Conservation (phyloP, 2,797 vertebrate genomes). For the Phylloscopus collybita region DNA sequence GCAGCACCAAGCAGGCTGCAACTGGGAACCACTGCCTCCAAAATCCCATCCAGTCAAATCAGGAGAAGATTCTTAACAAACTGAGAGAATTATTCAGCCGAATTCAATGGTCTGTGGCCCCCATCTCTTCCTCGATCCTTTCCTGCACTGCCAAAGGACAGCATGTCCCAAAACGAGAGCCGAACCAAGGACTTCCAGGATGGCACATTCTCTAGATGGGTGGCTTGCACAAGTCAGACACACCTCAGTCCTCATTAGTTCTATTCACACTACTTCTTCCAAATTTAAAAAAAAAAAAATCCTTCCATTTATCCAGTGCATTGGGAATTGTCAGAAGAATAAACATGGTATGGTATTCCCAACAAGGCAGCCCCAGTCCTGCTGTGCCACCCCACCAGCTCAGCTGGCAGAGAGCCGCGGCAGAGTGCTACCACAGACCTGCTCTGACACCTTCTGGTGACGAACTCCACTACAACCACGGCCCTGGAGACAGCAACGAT, state of each 20-base stretch:
- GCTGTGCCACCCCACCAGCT: not conserved
- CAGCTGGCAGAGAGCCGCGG: not conserved
- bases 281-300: not conserved
- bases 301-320: not conserved
- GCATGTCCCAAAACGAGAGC: not conserved
- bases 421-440: not conserved
- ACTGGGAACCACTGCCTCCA: not conserved
- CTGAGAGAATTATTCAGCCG: not conserved
- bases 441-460: constrained; percentile 70
- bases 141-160: not conserved
- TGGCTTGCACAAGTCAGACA: not conserved
- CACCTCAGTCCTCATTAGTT: not conserved
- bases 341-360: constrained; percentile 6
- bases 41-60: not conserved
- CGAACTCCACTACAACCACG: not conserved
- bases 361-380: not conserved
- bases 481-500: not conserved
- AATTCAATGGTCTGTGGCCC: not conserved
- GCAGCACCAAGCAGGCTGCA: not conserved
- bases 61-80: no score
- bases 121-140: not conserved
- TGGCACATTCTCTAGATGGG: not conserved
- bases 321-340: not conserved
- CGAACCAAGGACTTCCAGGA: not conserved
- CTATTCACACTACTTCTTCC: not conserved